These are phyloP conservation scores for Tiaroga cobitis DNA, from an alignment of 2,797 vertebrate genomes.

Conservation along the genomic window DNA sequence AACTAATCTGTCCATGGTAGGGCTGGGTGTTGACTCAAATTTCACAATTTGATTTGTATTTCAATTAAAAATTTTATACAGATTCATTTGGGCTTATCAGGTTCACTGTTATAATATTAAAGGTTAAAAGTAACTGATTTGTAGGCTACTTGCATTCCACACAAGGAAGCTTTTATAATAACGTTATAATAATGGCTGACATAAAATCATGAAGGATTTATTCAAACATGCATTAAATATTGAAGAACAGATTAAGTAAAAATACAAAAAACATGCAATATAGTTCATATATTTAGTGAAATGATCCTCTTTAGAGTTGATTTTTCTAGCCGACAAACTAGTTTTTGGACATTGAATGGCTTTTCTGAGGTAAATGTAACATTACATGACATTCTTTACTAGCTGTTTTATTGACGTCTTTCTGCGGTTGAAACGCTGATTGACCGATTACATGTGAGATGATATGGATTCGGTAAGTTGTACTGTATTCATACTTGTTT, in stretches of 20 bases:
- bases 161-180: background rate
- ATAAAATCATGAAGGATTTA: background rate
- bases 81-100: too few species aligned
- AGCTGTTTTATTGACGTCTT: background rate
- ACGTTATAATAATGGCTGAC: background rate
- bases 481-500: background rate
- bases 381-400: background rate
- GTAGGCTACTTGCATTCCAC: background rate
- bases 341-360: background rate
- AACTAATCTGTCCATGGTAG: background rate
- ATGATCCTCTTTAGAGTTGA: background rate
- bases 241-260: background rate
- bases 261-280: background rate
- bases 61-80: too few species aligned
- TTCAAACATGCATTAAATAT: background rate
- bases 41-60: background rate
- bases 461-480: background rate
- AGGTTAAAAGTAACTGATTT: background rate
- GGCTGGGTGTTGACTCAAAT: background rate
- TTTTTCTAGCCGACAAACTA: background rate
- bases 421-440: background rate
- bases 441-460: background rate
- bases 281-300: background rate
- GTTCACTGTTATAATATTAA: background rate
- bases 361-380: background rate